Evolutionary conservation across 2,888 invertebrate species (phyloP), one percentile per base, ranked within the genome.

Genomic region (Nemotelus pantherinus): DNA sequence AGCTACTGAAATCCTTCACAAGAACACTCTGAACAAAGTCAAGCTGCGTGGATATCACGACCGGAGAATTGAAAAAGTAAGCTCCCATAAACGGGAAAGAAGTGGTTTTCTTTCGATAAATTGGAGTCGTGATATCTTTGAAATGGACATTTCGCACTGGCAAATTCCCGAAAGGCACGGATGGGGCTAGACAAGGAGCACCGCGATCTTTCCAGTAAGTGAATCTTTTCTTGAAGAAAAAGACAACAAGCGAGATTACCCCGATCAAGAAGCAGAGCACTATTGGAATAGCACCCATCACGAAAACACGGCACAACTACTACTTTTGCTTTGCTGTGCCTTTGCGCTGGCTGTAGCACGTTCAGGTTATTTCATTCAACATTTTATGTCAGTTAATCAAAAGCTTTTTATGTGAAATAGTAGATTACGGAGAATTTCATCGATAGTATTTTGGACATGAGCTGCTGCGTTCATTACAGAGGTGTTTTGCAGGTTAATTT

Each of bases 1-100:
- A 87, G 70, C 83, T 79, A 4, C 82, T 82, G 1, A 85, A 84
- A 79, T 87, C 83, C 10, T 79, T 84, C 2, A 82, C 80, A 0
- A 87, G 79, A n/a, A 87, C 83, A 47, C 81, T 81, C 55, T 82
- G 83, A 3, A 86, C 82, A 41, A 87, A 80, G 25, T 87, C 83
- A 57, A 85, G 77, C 77, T 87, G 86, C 50, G 83, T 78, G n/a
- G 85, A 80, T 41, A 87, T 43, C 2, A 85, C 79, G 60, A 82
- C 82, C 0, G 87, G 86, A 6, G 82, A 83, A 0, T 84, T 71
- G 53, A 84, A 82, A 4, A 83, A 82, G 81, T 82, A 87, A 78
- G 85, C 83, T 0, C 87, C 87, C n/a, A 83, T 81, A 74, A 86
- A 86, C 0, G 85, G 86, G 45, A 45, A 25, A 64, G 77, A 75